Percentiles rank a stretch among this genome's conserved stretches.
These are phyloP conservation scores for Tenrec ecaudatus DNA, from an alignment of 2,113 vertebrate species.

Conservation along the genomic window DNA sequence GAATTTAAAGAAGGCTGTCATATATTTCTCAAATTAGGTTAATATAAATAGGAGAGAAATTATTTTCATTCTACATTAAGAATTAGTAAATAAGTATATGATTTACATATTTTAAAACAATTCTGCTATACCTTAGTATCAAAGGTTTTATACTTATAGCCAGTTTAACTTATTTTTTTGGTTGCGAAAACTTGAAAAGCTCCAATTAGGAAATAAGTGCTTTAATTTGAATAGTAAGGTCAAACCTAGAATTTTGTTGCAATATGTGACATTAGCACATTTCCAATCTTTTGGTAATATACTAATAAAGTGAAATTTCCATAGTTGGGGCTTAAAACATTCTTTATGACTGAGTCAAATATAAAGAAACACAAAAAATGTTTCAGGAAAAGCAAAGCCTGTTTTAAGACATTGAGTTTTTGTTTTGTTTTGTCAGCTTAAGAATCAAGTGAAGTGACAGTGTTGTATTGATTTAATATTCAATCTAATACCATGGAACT, in stretches of 20 bases:
- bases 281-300: background rate
- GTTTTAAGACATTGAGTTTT: too few relatives aligned
- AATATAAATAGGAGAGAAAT: too few relatives aligned
- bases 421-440: background rate
- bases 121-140: background rate
- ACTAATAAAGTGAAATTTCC: slow-evolving; percentile 8
- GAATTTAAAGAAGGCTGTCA: too few relatives aligned
- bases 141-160: background rate
- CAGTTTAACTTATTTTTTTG: background rate
- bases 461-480: slow-evolving; percentile 14
- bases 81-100: too few relatives aligned
- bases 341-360: background rate
- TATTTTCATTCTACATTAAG: too few relatives aligned
- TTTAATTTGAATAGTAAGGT: background rate
- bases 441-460: slow-evolving; percentile 18
- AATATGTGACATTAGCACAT: background rate
- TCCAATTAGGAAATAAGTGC: background rate
- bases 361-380: background rate
- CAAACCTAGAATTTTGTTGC: background rate
- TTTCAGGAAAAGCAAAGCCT: background rate
- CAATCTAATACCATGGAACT: background rate
- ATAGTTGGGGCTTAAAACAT: background rate
- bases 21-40: too few relatives aligned
- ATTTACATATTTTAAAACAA: background rate
- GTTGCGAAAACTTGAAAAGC: background rate